A percentile compares a stretch with the other conserved stretches of the same genome.
Conservation (phyloP, 2,888 invertebrate genomes). For the Rhimphoctona megacephalus region DNA sequence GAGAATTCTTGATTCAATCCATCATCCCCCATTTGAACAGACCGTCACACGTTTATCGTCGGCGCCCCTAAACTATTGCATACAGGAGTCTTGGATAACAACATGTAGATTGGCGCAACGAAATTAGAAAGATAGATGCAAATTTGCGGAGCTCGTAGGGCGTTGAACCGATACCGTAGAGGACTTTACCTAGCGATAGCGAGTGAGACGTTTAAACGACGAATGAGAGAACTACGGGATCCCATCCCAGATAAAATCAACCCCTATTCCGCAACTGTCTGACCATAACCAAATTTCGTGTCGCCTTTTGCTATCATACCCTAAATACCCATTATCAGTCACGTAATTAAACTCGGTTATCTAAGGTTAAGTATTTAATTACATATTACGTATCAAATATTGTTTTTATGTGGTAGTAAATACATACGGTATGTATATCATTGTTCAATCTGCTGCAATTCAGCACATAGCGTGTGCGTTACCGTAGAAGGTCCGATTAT, state of each 20-base stretch:
- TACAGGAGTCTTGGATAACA: conserved; percentile 70
- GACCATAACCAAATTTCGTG: conserved; percentile 60
- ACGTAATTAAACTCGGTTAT: conserved; percentile 46
- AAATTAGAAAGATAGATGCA: conserved; percentile 81
- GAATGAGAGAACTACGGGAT: conserved; percentile 21
- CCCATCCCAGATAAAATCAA: conserved; percentile 22
- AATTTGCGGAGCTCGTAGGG: conserved; percentile 73
- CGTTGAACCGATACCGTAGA: conserved; percentile 70
- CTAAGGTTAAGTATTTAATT: neutral
- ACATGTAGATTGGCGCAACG: conserved; percentile 79
- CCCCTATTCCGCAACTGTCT: conserved; percentile 27
- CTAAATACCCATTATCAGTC: conserved; percentile 60
- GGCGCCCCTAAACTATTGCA: conserved; percentile 44
- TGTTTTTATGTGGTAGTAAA: neutral
- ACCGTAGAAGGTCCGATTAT: too few relatives aligned
- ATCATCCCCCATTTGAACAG: conserved; percentile 75
- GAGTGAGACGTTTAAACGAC: conserved; percentile 44
- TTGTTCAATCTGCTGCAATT: neutral
- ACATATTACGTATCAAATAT: neutral
- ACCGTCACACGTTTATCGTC: conserved; percentile 65
- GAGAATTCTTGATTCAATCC: conserved; percentile 77
- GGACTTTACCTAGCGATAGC: conserved; percentile 35
- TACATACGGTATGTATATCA: too few relatives aligned
- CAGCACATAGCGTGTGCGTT: too few relatives aligned
- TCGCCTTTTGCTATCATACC: conserved; percentile 60